Evolutionary conservation across 2,888 invertebrate species (phyloP).

Genomic region (Platerodrilus igneus): DNA sequence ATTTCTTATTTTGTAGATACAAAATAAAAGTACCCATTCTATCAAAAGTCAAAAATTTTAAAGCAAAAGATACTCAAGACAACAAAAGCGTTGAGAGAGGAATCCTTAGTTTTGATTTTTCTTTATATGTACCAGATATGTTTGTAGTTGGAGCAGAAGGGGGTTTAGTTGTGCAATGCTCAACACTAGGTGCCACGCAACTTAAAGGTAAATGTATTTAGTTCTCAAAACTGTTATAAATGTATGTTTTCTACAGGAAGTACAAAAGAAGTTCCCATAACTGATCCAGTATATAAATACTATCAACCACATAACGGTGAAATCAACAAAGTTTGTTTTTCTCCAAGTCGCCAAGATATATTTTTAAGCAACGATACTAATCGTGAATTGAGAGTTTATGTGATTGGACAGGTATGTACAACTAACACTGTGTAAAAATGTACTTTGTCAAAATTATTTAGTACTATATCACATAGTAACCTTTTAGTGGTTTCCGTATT

Average conservation of each 20-base stretch:
- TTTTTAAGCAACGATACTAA: slow-evolving; percentile 44
- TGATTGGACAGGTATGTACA: slow-evolving; percentile 40
- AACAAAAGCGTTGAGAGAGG: slow-evolving; percentile 37
- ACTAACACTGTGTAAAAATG: no score
- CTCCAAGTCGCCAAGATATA: slow-evolving; percentile 43
- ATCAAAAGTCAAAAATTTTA: slow-evolving; percentile 20
- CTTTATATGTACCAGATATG: slow-evolving; percentile 39
- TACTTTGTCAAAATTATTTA: no score
- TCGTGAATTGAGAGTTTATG: slow-evolving; percentile 44
- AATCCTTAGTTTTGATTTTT: slow-evolving; percentile 46
- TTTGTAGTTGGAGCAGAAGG: slow-evolving; percentile 48
- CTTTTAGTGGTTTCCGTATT: no score
- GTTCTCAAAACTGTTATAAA: no score
- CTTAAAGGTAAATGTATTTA: slow-evolving; percentile 38
- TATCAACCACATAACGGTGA: slow-evolving; percentile 45
- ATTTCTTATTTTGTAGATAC: slow-evolving; percentile 36
- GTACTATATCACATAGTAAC: no score
- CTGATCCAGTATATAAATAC: slow-evolving; percentile 45
- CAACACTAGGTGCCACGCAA: slow-evolving; percentile 40
- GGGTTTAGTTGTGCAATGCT: slow-evolving; percentile 44
- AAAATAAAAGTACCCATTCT: slow-evolving; percentile 41
- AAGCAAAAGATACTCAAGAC: slow-evolving; percentile 19
- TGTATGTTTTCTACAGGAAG: no score
- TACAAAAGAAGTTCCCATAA: slow-evolving; percentile 34
- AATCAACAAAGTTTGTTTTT: slow-evolving; percentile 40